Evolutionary conservation across 2,113 vertebrate species (phyloP).

Genomic region (human (Homo sapiens)): GRCh38 chr2:15010501-15011000

Average conservation of each 20-base stretch:
- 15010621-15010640: accelerated
- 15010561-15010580: neutral
- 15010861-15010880: accelerated
- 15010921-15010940: neutral
- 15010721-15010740: too few species aligned
- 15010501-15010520: neutral
- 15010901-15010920: neutral
- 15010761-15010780: neutral
- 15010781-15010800: too few species aligned
- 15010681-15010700: neutral
- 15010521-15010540: neutral
- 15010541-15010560: neutral
- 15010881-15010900: neutral
- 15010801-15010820: neutral
- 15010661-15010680: neutral
- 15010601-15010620: neutral
- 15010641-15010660: neutral
- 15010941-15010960: neutral
- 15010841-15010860: neutral
- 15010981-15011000: neutral
- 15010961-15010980: neutral
- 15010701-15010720: neutral
- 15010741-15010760: neutral
- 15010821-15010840: neutral
- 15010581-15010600: neutral